Evolutionary conservation across 1,140 invertebrate genomes (phyloP).

Genomic region (Mactra quadrangularis): DNA sequence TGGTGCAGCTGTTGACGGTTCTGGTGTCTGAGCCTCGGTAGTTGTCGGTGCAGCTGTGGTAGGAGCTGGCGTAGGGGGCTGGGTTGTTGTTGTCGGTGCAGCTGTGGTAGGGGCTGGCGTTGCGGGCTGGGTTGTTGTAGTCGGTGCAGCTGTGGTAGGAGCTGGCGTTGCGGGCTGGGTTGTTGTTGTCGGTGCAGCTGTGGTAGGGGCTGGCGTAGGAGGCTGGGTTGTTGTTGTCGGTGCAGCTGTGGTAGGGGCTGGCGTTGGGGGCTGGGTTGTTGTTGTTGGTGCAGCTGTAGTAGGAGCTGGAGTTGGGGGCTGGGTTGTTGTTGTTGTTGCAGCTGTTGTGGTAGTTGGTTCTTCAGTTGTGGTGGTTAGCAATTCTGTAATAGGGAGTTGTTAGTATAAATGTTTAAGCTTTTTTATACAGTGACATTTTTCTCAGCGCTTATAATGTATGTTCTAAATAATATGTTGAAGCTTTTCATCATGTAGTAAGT

Average conservation of each 20-base stretch:
- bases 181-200: neutral
- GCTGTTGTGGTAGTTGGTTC: neutral
- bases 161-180: neutral
- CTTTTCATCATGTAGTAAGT: too few relatives aligned
- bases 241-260: neutral
- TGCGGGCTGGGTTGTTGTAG: neutral
- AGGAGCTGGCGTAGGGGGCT: neutral
- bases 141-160: neutral
- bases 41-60: slow-evolving; percentile 2
- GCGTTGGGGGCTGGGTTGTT: too few relatives aligned
- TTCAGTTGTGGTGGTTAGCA: neutral
- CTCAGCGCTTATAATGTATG: too few relatives aligned
- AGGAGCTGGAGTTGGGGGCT: neutral
- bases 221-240: neutral
- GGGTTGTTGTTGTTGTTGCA: neutral
- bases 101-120: neutral
- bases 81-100: slow-evolving; percentile 1
- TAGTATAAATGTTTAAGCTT: too few relatives aligned
- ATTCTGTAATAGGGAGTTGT: too few relatives aligned
- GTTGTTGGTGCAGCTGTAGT: neutral
- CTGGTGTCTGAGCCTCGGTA: neutral
- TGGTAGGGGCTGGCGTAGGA: neutral
- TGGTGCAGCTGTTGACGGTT: neutral
- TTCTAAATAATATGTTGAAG: too few relatives aligned
- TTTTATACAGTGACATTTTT: too few relatives aligned